Conservation (phyloP, 2,888 invertebrate genomes). For the Isoperla grammatica region DNA sequence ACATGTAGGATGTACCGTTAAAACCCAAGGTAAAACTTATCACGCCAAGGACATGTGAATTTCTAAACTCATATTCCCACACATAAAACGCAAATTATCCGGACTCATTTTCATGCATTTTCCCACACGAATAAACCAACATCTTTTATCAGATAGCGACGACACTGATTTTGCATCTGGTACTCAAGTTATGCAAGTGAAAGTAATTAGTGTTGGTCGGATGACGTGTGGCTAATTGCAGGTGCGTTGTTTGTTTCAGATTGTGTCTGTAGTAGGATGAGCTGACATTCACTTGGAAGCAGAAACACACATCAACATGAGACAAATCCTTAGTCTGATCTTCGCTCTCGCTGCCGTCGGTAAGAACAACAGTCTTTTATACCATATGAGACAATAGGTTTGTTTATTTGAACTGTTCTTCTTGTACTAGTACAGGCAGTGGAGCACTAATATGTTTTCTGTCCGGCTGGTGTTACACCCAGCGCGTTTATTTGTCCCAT, state of each 20-base stretch:
- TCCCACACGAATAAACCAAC: neutral
- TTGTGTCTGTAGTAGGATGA: slow-evolving; percentile 1
- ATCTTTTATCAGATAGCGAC: too few relatives aligned
- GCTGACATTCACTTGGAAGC: neutral
- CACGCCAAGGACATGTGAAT: neutral
- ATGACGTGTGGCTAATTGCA: neutral
- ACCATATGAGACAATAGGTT: too few relatives aligned
- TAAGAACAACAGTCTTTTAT: neutral
- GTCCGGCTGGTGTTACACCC: too few relatives aligned
- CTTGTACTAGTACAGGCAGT: too few relatives aligned
- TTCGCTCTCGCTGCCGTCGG: neutral
- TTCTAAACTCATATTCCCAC: neutral
- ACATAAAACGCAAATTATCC: neutral
- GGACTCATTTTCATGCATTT: neutral
- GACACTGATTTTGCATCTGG: too few relatives aligned
- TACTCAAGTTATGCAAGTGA: too few relatives aligned
- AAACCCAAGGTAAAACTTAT: neutral
- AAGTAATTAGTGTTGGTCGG: neutral
- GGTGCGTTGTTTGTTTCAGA: neutral
- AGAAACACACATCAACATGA: neutral
- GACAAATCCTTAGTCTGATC: neutral
- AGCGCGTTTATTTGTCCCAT: too few relatives aligned
- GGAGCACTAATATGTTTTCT: too few relatives aligned
- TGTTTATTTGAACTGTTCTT: too few relatives aligned
- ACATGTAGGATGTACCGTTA: neutral